Conservation (phyloP, 2,888 invertebrate species). For the Steinernema hermaphroditum region DNA sequence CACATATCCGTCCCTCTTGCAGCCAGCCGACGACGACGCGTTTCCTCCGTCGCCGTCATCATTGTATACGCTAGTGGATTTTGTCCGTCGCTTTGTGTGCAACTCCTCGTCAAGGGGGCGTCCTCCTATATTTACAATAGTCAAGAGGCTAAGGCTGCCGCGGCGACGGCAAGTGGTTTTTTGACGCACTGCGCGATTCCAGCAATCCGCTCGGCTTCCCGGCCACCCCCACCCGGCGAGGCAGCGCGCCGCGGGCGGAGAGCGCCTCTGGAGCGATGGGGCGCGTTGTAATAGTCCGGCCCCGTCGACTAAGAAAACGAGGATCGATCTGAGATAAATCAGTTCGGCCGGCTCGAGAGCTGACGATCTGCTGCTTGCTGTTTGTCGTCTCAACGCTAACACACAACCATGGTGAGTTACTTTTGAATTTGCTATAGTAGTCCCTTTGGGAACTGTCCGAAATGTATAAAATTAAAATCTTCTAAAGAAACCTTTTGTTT, state of each 20-base stretch:
- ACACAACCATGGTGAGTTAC: slow-evolving; percentile 28
- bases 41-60: slow-evolving; percentile 1
- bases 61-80: background rate
- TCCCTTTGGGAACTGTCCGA: too few species aligned
- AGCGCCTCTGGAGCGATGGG: background rate
- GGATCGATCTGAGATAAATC: slow-evolving; percentile 25
- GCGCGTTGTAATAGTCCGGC: slow-evolving; percentile 24
- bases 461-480: too few species aligned
- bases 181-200: slow-evolving; percentile 30
- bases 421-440: background rate
- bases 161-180: slow-evolving; percentile 28
- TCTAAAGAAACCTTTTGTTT: too few species aligned
- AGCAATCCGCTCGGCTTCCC: slow-evolving; percentile 17
- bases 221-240: slow-evolving; percentile 30
- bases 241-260: slow-evolving; percentile 8
- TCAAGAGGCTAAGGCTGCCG: slow-evolving; percentile 16
- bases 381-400: slow-evolving; percentile 24
- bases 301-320: background rate
- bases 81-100: too few species aligned
- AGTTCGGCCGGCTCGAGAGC: slow-evolving; percentile 28
- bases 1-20: too few species aligned
- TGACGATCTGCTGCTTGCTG: slow-evolving; percentile 30
- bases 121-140: slow-evolving; percentile 31
- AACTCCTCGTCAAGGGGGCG: slow-evolving; percentile 15
- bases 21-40: too few species aligned